Percentiles rank a stretch among this genome's conserved stretches.
These are phyloP conservation scores for Luidia sarsii DNA, from an alignment of 53 echinoderm and acorn worm species.

Conservation along the genomic window DNA sequence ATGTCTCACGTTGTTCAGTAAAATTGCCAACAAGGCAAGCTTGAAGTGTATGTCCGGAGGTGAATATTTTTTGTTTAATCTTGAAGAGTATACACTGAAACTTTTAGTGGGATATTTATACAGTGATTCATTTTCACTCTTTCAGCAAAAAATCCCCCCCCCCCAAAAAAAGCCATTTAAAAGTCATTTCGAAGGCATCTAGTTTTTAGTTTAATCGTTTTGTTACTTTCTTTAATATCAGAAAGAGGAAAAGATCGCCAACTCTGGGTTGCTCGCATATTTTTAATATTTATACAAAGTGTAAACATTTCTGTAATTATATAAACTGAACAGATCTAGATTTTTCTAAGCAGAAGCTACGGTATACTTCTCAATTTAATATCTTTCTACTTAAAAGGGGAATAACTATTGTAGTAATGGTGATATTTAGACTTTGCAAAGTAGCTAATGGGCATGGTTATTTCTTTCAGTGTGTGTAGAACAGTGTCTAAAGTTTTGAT, in stretches of 20 bases:
- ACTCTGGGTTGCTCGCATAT: constrained; percentile 20
- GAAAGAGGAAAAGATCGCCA: background rate
- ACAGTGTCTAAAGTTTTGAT: too few species aligned
- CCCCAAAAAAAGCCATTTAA: too few species aligned
- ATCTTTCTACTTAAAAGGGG: constrained; percentile 33
- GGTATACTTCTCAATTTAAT: constrained; percentile 1
- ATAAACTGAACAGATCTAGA: constrained; percentile 52
- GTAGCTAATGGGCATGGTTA: background rate
- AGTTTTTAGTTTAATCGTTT: too few species aligned
- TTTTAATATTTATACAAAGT: constrained; percentile 59
- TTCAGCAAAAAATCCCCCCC: too few species aligned
- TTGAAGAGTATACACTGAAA: too few species aligned
- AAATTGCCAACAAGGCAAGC: too few species aligned
- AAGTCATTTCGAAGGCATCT: too few species aligned
- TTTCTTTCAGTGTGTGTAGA: constrained; percentile 4
- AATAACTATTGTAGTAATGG: constrained; percentile 13
- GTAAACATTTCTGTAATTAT: constrained; percentile 47
- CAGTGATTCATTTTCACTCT: too few species aligned
- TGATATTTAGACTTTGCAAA: background rate
- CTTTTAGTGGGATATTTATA: too few species aligned
- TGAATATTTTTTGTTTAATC: too few species aligned
- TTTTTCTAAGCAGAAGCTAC: constrained; percentile 39
- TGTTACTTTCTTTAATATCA: background rate
- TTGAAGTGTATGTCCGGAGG: too few species aligned
- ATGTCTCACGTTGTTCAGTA: too few species aligned